Percentiles rank a stretch among this genome's conserved stretches.
phyloP scores from a whole-genome alignment of 2,797 vertebrate genomes.

The Eulemur coronatus region DNA sequence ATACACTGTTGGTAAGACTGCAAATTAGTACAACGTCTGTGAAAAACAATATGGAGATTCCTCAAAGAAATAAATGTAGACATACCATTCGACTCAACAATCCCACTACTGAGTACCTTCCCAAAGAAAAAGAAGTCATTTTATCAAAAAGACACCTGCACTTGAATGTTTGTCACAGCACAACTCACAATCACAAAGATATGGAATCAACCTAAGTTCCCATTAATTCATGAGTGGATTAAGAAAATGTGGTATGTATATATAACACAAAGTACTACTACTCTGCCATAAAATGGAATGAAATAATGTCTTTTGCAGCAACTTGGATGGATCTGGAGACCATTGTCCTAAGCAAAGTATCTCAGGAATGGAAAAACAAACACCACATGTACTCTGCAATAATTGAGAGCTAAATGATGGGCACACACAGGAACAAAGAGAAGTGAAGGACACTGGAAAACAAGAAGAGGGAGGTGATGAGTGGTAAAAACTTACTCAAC shows the following conservation, averaged over 20 bases:
- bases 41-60: neutral
- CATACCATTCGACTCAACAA: neutral
- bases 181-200: neutral
- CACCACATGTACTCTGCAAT: neutral
- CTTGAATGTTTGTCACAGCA: neutral
- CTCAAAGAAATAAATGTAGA: neutral
- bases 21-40: neutral
- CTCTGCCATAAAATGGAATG: neutral
- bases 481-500: neutral
- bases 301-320: neutral
- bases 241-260: neutral
- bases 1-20: neutral
- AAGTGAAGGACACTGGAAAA: neutral
- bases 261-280: neutral
- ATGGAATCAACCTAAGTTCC: neutral
- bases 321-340: neutral
- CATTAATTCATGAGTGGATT: neutral
- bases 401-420: neutral
- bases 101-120: neutral
- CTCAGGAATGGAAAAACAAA: neutral
- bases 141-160: neutral
- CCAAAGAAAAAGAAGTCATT: neutral
- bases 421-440: neutral
- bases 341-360: neutral
- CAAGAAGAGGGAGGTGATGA: neutral